phyloP scores from a whole-genome alignment of 2,888 invertebrate genomes.

The Tenthredo amoena region DNA sequence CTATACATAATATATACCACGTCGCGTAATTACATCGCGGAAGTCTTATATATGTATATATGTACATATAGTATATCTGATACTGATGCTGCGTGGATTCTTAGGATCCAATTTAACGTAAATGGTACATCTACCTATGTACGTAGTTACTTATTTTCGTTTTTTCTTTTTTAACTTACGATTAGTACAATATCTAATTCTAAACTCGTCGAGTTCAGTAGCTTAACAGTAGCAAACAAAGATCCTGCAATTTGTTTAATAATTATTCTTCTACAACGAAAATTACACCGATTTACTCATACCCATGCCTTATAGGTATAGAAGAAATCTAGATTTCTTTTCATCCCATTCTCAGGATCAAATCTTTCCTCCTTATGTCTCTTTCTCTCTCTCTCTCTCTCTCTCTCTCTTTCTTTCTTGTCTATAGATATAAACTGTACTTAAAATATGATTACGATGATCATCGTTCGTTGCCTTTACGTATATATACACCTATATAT shows the following conservation, averaged over 20 bases:
- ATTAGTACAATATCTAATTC: neutral
- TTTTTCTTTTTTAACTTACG: neutral
- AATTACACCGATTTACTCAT: neutral
- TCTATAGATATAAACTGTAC: neutral
- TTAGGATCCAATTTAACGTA: neutral
- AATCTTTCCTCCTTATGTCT: neutral
- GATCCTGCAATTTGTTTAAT: neutral
- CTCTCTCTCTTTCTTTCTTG: neutral
- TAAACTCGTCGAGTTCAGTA: neutral
- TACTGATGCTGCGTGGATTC: neutral
- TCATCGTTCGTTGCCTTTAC: constrained; percentile 11
- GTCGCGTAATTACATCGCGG: constrained; percentile 2
- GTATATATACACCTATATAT: neutral
- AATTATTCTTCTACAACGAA: neutral
- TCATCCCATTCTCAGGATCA: neutral
- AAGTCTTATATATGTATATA: neutral
- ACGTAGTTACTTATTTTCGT: neutral
- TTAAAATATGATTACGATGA: constrained; percentile 1
- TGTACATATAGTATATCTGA: neutral
- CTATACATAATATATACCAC: neutral
- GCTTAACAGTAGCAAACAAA: constrained; percentile 6
- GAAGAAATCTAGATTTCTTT: constrained; percentile 7
- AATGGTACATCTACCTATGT: neutral
- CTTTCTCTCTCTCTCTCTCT: neutral
- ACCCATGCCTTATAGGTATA: neutral